These are phyloP conservation scores for Lepetodrilus schrolli DNA, from an alignment of 2,888 invertebrate genomes.

Conservation along the genomic window DNA sequence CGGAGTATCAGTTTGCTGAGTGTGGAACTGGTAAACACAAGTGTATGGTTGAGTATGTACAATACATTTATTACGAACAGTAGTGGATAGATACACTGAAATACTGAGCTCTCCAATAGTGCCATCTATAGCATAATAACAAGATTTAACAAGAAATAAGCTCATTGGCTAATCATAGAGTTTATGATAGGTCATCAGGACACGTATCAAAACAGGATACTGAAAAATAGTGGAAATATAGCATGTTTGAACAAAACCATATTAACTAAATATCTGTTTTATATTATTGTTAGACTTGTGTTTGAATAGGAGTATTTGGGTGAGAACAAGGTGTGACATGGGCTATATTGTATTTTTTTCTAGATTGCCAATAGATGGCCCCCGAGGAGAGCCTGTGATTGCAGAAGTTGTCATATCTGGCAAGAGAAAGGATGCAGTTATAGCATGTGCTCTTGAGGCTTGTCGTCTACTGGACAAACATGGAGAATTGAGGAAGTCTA, in stretches of 20 bases:
- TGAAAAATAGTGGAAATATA: no score
- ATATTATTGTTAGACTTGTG: no score
- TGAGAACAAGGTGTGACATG: no score
- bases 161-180: no score
- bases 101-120: no score
- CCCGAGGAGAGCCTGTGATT: slow-evolving; percentile 83
- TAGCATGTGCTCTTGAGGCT: slow-evolving; percentile 95
- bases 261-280: no score
- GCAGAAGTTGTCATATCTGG: slow-evolving; percentile 92
- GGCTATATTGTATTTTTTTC: slow-evolving; percentile 52
- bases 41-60: slow-evolving; percentile 81
- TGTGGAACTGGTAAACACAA: slow-evolving; percentile 86
- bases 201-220: background rate
- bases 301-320: no score
- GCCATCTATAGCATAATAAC: no score
- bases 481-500: slow-evolving; percentile 89
- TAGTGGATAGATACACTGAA: no score
- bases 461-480: slow-evolving; percentile 92
- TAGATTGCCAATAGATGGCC: slow-evolving; percentile 88
- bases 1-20: slow-evolving; percentile 91
- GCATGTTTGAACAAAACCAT: no score
- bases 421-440: slow-evolving; percentile 94
- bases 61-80: no score
- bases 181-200: background rate
- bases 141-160: no score